Percentiles rank a stretch among this genome's conserved stretches.
Evolutionary conservation across 2,113 vertebrate genomes (phyloP).

Genomic region (Panthera leo): DNA sequence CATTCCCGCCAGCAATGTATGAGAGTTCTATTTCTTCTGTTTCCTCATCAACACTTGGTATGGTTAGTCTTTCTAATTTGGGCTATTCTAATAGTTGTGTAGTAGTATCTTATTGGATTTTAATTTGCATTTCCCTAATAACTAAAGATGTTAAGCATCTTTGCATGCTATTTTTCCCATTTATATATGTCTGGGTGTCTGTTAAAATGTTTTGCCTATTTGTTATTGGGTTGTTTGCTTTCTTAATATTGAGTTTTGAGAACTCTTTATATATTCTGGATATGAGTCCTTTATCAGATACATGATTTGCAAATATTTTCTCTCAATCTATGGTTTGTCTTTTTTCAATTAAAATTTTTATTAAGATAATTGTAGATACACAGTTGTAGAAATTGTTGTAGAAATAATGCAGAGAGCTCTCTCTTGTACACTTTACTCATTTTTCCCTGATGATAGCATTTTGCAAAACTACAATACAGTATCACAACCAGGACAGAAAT

Average conservation of each 20-base stretch:
- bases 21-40: not conserved
- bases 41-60: not conserved
- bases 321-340: not conserved
- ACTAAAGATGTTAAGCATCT: not conserved
- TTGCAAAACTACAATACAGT: not conserved
- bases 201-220: not conserved
- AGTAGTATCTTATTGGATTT: not conserved
- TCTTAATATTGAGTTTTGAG: not conserved
- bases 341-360: not conserved
- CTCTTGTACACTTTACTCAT: not conserved
- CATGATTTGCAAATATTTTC: not conserved
- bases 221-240: not conserved
- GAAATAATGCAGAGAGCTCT: not conserved
- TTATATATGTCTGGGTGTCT: not conserved
- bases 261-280: not conserved
- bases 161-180: not conserved
- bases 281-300: not conserved
- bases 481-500: not conserved
- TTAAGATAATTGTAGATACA: not conserved
- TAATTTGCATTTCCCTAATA: not conserved
- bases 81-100: not conserved
- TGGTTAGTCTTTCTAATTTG: not conserved
- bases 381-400: not conserved
- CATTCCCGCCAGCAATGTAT: not conserved
- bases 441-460: not conserved